Evolutionary conservation across 2,113 vertebrate species (phyloP), one percentile per base, ranked within the genome.

Genomic region (Pollachius pollachius): DNA sequence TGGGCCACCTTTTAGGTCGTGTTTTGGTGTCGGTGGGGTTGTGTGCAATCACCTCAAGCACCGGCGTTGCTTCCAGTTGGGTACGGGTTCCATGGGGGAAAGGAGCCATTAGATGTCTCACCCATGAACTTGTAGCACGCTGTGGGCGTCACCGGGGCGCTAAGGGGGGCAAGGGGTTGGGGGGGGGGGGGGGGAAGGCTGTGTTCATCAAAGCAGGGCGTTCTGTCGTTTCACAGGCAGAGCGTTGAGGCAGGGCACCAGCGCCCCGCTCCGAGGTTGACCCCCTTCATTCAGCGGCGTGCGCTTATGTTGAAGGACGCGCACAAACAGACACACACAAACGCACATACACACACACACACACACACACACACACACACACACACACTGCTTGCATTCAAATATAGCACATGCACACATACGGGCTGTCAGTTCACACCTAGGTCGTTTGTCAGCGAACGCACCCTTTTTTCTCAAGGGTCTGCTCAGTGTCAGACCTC

Each of bases 361-460:
- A 57, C 54, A 57, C 54, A 57, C 54, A 57, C 15, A n/a, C 54
- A 57, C 15, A n/a, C 15, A 17, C 54, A 57, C 54, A 57, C 54
- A 57, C 54, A n/a, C 54, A 57, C 54, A 57, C 54, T 48, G 41
- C 41, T n/a, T 57, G 5, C 54, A 57, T 7, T n/a, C 54, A 57
- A 57, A 57, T 57, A 57, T 57, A 57, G 54, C 54, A 17, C 54
- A 57, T 57, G 54, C 41, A 48, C 41, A 48, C 41, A 48, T 48
- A 48, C 41, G 41, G 41, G 41, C 54, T 57, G 54, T 57, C 54
- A 57, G 15, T 57, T 57, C 54, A 17, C 54, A 57, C 54, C 54
- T n/a, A 57, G 15, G 54, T 57, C 54, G 54, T 57, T 57, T 57
- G 54, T 57, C 54, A 57, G 54, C 54, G n/a, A 57, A 57, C 54